phyloP scores from a whole-genome alignment of 1,140 invertebrate species.

The Lethocerus indicus region DNA sequence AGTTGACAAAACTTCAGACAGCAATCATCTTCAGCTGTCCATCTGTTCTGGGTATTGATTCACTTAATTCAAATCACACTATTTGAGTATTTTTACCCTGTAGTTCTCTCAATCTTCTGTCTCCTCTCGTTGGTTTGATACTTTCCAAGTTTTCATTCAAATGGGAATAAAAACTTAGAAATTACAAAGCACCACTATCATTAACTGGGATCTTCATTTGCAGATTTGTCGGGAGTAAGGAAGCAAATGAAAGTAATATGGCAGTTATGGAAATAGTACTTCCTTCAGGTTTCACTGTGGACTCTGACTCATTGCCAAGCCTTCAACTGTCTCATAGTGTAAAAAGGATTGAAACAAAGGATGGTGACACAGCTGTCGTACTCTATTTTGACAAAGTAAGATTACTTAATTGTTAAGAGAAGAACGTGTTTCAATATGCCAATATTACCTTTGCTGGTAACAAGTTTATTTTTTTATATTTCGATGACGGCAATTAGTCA shows the following conservation, averaged over 20 bases:
- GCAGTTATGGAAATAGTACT: constrained; percentile 74
- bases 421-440: too few relatives aligned
- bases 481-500: neutral
- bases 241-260: constrained; percentile 57
- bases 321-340: constrained; percentile 50
- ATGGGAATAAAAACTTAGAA: too few relatives aligned
- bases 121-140: too few relatives aligned
- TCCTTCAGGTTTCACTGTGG: constrained; percentile 70
- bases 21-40: constrained; percentile 67
- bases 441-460: neutral
- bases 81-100: too few relatives aligned
- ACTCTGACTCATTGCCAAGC: constrained; percentile 56
- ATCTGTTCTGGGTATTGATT: constrained; percentile 56
- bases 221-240: neutral
- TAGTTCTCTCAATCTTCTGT: too few relatives aligned
- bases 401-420: neutral
- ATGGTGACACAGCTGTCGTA: constrained; percentile 55
- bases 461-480: neutral
- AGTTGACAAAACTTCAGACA: constrained; percentile 67
- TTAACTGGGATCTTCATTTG: neutral
- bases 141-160: too few relatives aligned
- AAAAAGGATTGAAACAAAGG: constrained; percentile 61
- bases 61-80: too few relatives aligned
- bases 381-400: constrained; percentile 72
- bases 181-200: too few relatives aligned